Conservation (phyloP, 2,888 invertebrate species). For the Eremobia ochroleuca region DNA sequence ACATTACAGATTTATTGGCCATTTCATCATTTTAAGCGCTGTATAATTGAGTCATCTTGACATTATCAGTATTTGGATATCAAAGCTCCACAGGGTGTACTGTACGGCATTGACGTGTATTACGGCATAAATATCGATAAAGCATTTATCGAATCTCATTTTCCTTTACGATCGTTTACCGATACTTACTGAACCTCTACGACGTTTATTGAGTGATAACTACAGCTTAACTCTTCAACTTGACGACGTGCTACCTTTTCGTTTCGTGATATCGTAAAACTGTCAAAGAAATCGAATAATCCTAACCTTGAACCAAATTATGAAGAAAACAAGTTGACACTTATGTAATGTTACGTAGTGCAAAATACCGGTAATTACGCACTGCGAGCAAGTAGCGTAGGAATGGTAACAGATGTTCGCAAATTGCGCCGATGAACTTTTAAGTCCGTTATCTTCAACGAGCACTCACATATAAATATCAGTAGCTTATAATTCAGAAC, state of each 20-base stretch:
- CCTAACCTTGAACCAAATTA: conserved; percentile 62
- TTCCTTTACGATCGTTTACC: conserved; percentile 34
- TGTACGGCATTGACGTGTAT: too few relatives aligned
- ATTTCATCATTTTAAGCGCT: conserved; percentile 16
- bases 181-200: conserved; percentile 17
- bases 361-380: conserved; percentile 42
- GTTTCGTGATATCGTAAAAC: conserved; percentile 55
- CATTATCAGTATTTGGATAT: conserved; percentile 8
- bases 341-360: conserved; percentile 49
- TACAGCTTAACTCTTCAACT: conserved; percentile 25
- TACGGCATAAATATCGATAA: conserved; percentile 24
- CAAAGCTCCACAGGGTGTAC: not conserved
- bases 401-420: conserved; percentile 63
- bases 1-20: conserved; percentile 20
- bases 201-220: conserved; percentile 40
- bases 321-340: conserved; percentile 57
- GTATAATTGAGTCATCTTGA: conserved; percentile 39
- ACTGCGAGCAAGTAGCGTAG: conserved; percentile 22
- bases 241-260: conserved; percentile 33
- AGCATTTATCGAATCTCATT: conserved; percentile 38
- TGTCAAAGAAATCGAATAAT: conserved; percentile 51
- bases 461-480: conserved; percentile 56
- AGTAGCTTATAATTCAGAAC: conserved; percentile 60
- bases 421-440: conserved; percentile 60
- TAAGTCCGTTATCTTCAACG: conserved; percentile 52